These are phyloP conservation scores for Mythimna vitellina DNA, from an alignment of 2,888 invertebrate genomes.

Conservation along the genomic window DNA sequence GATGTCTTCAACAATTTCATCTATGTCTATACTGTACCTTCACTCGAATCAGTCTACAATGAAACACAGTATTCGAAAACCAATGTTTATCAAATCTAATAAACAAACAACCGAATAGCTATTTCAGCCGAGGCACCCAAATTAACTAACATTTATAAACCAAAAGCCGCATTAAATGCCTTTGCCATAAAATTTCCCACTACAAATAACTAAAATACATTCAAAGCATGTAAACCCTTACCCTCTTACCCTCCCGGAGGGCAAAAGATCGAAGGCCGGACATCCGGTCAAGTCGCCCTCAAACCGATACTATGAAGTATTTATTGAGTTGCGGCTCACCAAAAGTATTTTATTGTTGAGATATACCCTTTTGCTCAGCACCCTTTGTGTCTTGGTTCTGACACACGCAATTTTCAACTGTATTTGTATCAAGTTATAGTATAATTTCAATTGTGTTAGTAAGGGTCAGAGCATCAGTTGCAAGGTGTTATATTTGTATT, in stretches of 20 bases:
- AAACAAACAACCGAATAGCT: constrained; percentile 13
- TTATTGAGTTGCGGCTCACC: constrained; percentile 90
- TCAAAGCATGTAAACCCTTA: constrained; percentile 76
- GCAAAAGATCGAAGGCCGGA: constrained; percentile 87
- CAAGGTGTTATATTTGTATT: constrained; percentile 82
- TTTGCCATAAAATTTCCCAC: constrained; percentile 68
- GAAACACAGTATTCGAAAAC: not conserved
- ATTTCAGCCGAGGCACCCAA: constrained; percentile 32
- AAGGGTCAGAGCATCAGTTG: constrained; percentile 68
- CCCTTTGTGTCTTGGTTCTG: constrained; percentile 67
- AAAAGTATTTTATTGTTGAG: constrained; percentile 88
- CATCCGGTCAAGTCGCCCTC: constrained; percentile 87
- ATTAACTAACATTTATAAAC: constrained; percentile 57
- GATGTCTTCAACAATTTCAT: not conserved
- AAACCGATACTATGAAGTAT: constrained; percentile 90
- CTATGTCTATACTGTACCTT: not conserved
- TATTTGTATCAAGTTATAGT: constrained; percentile 56
- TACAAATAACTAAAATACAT: constrained; percentile 76
- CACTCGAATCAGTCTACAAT: not conserved
- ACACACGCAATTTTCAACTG: constrained; percentile 59
- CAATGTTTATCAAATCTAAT: not conserved
- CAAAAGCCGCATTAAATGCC: constrained; percentile 58
- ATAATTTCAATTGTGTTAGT: constrained; percentile 52
- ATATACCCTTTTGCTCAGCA: constrained; percentile 80
- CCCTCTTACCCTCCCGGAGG: constrained; percentile 75